Conservation (phyloP, 2,113 vertebrate genomes). For the Mustela lutreola region DNA sequence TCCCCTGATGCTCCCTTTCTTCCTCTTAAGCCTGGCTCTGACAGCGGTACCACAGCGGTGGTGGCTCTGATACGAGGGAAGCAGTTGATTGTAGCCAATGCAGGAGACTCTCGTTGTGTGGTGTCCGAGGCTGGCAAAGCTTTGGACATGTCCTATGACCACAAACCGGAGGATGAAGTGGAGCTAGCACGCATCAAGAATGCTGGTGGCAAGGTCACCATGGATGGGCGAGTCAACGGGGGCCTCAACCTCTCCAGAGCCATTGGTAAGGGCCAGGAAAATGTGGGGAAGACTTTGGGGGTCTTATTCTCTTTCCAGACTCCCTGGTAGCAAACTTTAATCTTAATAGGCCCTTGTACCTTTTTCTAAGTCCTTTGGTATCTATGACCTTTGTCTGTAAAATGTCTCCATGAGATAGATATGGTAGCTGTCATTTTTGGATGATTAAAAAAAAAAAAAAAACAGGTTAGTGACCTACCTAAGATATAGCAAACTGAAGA, state of each 20-base stretch:
- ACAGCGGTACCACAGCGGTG: conserved; percentile 97
- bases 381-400: conserved; percentile 3
- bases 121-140: conserved; percentile 96
- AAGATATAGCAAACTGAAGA: conserved; percentile 23
- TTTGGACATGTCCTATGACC: conserved; percentile 98
- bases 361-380: conserved; percentile 41
- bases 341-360: neutral
- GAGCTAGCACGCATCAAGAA: conserved; percentile 98
- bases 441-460: conserved; percentile 48
- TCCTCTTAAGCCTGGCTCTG: conserved; percentile 93
- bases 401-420: conserved; percentile 25
- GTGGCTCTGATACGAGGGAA: conserved; percentile 97
- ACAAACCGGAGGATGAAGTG: conserved; percentile 98
- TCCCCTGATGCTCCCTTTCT: neutral
- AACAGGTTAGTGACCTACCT: neutral
- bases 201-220: conserved; percentile 98
- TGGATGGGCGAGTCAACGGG: conserved; percentile 98
- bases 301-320: conserved; percentile 31
- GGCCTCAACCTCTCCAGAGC: conserved; percentile 98
- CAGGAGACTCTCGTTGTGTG: conserved; percentile 98
- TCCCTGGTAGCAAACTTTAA: conserved; percentile 2
- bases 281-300: neutral
- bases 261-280: conserved; percentile 90
- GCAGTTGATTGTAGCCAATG: conserved; percentile 98
- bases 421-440: conserved; percentile 14